Percentiles rank a stretch among this genome's conserved stretches.
phyloP scores from a whole-genome alignment of 2,113 vertebrate genomes.

The Cercopithecus mona region DNA sequence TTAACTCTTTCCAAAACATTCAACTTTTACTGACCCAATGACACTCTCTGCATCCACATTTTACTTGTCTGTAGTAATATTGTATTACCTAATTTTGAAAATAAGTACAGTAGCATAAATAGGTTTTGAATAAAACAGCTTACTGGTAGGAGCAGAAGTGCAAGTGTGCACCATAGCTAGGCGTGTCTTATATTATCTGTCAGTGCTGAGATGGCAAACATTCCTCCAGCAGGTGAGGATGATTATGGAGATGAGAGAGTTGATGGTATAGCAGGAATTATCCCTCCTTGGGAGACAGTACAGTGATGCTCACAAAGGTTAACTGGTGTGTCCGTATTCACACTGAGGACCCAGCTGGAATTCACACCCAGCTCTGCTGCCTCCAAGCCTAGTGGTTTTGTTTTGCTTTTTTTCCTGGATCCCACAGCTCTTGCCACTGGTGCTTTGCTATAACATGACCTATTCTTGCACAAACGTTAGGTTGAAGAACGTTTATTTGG shows the following conservation, averaged over 20 bases:
- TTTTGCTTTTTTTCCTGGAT: neutral
- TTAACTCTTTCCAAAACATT: neutral
- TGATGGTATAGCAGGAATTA: neutral
- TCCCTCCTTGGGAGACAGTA: neutral
- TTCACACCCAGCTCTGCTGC: neutral
- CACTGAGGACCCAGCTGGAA: neutral
- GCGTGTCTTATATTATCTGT: neutral
- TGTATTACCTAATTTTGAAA: conserved; percentile 17
- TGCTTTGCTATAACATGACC: neutral
- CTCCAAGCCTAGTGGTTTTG: neutral
- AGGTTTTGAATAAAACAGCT: neutral
- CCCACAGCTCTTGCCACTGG: neutral
- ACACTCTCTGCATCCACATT: neutral
- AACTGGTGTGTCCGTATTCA: neutral
- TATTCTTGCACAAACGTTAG: neutral
- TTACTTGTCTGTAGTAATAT: neutral
- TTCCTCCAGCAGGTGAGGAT: neutral
- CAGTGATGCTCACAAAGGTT: neutral
- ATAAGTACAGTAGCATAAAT: neutral
- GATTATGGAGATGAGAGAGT: neutral
- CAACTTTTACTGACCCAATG: neutral
- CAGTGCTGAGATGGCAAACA: neutral
- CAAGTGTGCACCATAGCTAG: neutral
- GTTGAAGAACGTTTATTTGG: neutral
- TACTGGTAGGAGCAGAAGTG: neutral